A percentile compares a stretch with the other conserved stretches of the same genome.
Conservation (phyloP, 2,113 vertebrate species). For the Gnathonemus echidnorhynchus region DNA sequence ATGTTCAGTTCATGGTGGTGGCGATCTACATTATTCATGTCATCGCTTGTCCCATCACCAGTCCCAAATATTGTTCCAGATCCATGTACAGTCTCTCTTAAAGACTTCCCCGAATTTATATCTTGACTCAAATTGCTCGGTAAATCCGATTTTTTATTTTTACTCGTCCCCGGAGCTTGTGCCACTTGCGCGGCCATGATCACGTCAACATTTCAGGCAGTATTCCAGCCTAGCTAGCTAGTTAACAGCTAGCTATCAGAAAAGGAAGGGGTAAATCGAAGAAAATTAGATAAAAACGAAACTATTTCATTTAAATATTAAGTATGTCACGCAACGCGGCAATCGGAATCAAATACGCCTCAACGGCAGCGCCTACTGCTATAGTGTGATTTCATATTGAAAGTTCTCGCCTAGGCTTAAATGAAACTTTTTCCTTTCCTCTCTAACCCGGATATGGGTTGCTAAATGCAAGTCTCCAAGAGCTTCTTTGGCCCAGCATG, state of each 20-base stretch:
- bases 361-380: constrained; percentile 45
- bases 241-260: constrained; percentile 27
- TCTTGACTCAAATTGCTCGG: constrained; percentile 67
- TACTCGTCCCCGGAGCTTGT: constrained; percentile 71
- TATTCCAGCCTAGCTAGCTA: constrained; percentile 39
- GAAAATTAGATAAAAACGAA: neutral
- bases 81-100: constrained; percentile 52
- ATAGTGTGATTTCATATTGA: constrained; percentile 66
- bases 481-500: constrained; percentile 83
- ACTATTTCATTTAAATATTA: neutral
- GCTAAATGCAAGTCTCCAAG: constrained; percentile 63
- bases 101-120: constrained; percentile 65
- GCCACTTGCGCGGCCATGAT: constrained; percentile 91
- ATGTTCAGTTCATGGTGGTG: constrained; percentile 69
- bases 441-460: constrained; percentile 76
- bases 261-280: constrained; percentile 22
- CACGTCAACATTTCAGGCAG: constrained; percentile 75
- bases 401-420: constrained; percentile 76
- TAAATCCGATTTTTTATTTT: constrained; percentile 68
- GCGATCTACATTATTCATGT: constrained; percentile 74
- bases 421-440: constrained; percentile 82
- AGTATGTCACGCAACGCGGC: constrained; percentile 34
- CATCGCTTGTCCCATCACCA: constrained; percentile 58
- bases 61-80: constrained; percentile 60
- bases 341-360: constrained; percentile 38